phyloP scores from a whole-genome alignment of 2,797 vertebrate species.

The Characodon lateralis region DNA sequence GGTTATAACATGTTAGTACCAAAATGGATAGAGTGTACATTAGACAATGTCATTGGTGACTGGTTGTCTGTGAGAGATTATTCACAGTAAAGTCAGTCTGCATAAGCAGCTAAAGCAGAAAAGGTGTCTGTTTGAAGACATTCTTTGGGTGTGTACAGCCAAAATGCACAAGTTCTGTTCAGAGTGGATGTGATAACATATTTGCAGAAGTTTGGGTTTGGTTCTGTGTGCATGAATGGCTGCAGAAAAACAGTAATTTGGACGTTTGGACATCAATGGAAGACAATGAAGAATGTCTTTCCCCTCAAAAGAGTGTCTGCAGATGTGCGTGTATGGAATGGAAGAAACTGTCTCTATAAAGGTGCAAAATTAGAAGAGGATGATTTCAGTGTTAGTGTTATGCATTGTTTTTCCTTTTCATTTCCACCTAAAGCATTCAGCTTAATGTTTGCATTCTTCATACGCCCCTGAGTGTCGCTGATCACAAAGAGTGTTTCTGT shows the following conservation, averaged over 20 bases:
- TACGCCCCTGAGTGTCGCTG: background rate
- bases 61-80: slow-evolving; percentile 33
- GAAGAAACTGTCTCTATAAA: background rate
- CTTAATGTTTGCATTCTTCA: background rate
- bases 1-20: slow-evolving; percentile 7
- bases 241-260: background rate
- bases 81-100: slow-evolving; percentile 7
- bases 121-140: slow-evolving; percentile 20
- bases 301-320: slow-evolving; percentile 41
- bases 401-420: too few relatives aligned
- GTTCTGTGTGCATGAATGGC: background rate
- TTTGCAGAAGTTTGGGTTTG: background rate
- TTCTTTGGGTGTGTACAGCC: slow-evolving; percentile 1
- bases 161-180: slow-evolving; percentile 4
- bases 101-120: background rate
- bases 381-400: too few relatives aligned
- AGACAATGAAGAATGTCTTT: slow-evolving; percentile 33
- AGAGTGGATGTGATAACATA: background rate
- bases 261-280: background rate
- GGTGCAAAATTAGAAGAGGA: background rate
- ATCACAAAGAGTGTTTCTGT: too few relatives aligned
- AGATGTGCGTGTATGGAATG: slow-evolving; percentile 31
- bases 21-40: slow-evolving; percentile 1
- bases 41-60: slow-evolving; percentile 20
- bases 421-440: background rate